A percentile compares a stretch with the other conserved stretches of the same genome.
Conservation (phyloP, 2,113 vertebrate species). For the Triplophysa tibetana region DNA sequence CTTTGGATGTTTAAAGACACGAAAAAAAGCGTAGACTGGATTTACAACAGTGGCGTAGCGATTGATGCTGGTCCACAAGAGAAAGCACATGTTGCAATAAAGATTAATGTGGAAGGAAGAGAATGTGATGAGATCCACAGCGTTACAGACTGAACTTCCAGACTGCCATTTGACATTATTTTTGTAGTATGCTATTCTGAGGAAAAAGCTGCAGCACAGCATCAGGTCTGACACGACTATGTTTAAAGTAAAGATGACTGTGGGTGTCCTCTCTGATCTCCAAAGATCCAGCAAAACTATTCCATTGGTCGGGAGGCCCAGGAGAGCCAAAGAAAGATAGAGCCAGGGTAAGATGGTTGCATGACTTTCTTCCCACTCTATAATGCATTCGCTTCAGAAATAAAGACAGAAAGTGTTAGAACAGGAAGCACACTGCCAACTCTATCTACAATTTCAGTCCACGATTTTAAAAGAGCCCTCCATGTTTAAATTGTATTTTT, state of each 20-base stretch:
- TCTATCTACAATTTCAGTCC: neutral
- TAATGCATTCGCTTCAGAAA: slow-evolving; percentile 1
- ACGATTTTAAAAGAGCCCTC: no score
- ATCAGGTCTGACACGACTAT: slow-evolving; percentile 49
- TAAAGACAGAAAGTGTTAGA: neutral
- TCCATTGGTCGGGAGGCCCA: slow-evolving; percentile 49
- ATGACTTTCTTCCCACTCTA: neutral
- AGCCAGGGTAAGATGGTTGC: slow-evolving; percentile 40
- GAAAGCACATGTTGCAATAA: slow-evolving; percentile 50
- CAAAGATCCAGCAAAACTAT: slow-evolving; percentile 36
- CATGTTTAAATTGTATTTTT: neutral
- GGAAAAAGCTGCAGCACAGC: slow-evolving; percentile 49
- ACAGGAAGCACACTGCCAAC: neutral
- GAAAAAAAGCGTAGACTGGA: slow-evolving; percentile 1
- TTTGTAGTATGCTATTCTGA: slow-evolving; percentile 38
- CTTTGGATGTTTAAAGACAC: slow-evolving; percentile 4
- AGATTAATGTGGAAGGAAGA: slow-evolving; percentile 49
- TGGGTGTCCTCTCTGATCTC: slow-evolving; percentile 38
- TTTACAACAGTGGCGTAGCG: slow-evolving; percentile 42
- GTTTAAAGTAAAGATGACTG: slow-evolving; percentile 48
- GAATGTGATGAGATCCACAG: neutral
- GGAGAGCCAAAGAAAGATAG: slow-evolving; percentile 40
- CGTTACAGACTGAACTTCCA: slow-evolving; percentile 1
- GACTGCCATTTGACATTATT: neutral
- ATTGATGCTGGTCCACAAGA: slow-evolving; percentile 53